Base-by-base conservation (phyloP, 2,888 invertebrate species). In the Lepidocyrtinus sp. region DNA sequence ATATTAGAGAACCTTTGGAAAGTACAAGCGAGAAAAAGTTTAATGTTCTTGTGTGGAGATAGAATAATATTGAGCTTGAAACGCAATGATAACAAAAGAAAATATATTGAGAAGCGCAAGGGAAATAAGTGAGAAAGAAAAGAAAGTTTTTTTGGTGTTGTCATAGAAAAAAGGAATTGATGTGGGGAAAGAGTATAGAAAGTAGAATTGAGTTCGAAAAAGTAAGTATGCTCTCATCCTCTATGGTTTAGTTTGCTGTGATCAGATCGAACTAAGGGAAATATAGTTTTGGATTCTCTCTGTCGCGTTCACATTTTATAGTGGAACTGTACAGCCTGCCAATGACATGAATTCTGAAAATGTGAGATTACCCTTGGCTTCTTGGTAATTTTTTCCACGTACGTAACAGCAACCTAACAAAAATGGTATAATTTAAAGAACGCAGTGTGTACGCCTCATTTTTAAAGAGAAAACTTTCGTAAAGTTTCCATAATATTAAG, bases 271-370 rank as follows among this genome's bases (percentile, higher is more conserved):
- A 36, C n/a, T 2, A 26, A 25, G 19, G 24, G 22, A 63, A 72
- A 62, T 22, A 72, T 72, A 61, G 62, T 62, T 61, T 76, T 76
- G 36, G 63, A 76, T 69, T 65, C 12, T 76, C 71, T 72, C 65
- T 72, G 77, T 74, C 82, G 80, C 84, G 85, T 84, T 83, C 83
- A 69, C 83, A 83, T 85, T 85, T 84, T 85, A 85, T 84, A 83
- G 83, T 83, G 78, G 79, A 81, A 83, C 83, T 82, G 85, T 85
- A 36, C 65, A 61, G 45, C 62, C 77, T 72, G 77, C 77, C 86
- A 86, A 87, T 86, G 87, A 87, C 87, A 87, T 86, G 87, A 87
- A 87, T 87, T 87, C 86, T 86, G 85, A 87, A 86, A 87, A 86
- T 81, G 78, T 80, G 76, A 86, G 86, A 86, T 86, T 86, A 86